Percentiles rank a stretch among this genome's conserved stretches.
These are phyloP conservation scores for Zoanthus sansibaricus DNA, from an alignment of 92 coral and sea anemone species.

Conservation along the genomic window DNA sequence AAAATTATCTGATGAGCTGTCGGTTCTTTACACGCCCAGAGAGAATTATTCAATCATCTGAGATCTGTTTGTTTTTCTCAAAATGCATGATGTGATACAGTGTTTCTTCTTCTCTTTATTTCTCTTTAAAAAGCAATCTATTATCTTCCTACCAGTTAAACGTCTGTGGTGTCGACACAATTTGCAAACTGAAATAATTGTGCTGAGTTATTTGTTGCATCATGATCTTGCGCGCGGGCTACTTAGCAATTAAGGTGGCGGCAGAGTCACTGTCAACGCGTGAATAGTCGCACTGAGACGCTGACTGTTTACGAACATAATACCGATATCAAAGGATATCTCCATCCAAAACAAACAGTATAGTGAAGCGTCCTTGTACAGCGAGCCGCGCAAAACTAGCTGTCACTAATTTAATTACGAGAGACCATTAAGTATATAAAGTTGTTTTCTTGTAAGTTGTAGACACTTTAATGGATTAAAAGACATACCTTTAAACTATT, in stretches of 20 bases:
- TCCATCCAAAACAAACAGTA: neutral
- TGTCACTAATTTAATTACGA: too few relatives aligned
- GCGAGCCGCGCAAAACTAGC: too few relatives aligned
- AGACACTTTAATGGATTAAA: too few relatives aligned
- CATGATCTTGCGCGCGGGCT: neutral
- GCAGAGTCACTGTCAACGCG: conserved; percentile 6
- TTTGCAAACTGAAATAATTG: neutral
- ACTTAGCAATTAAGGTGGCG: neutral
- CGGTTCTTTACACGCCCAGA: conserved; percentile 38
- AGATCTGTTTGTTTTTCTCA: conserved; percentile 2
- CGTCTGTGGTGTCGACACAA: conserved; percentile 8
- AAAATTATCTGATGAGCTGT: conserved; percentile 42
- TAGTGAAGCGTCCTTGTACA: too few relatives aligned
- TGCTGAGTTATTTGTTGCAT: conserved; percentile 11
- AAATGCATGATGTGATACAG: neutral
- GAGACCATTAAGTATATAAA: too few relatives aligned
- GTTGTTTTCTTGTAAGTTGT: too few relatives aligned
- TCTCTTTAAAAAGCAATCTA: conserved; percentile 17
- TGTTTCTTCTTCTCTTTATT: neutral
- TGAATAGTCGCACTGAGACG: neutral
- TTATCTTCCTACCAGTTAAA: neutral
- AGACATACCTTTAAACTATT: too few relatives aligned
- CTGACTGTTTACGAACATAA: conserved; percentile 2
- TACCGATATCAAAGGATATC: neutral
- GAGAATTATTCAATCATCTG: conserved; percentile 11